These are phyloP conservation scores for Cheilosia variabilis DNA, from an alignment of 2,888 invertebrate species.

Conservation along the genomic window DNA sequence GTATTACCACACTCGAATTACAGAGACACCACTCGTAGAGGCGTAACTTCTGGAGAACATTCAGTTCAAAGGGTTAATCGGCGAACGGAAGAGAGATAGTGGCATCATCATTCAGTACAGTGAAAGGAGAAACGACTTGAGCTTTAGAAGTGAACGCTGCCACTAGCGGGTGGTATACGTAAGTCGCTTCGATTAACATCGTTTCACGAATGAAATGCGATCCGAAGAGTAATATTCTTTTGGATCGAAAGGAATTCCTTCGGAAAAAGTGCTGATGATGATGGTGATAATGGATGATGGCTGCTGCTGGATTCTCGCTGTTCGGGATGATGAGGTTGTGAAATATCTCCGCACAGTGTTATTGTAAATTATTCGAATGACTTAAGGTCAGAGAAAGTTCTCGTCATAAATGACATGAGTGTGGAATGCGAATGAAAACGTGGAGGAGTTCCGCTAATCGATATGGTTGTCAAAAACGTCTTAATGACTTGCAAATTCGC, in stretches of 20 bases:
- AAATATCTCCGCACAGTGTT: slow-evolving; percentile 13
- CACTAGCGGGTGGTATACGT: slow-evolving; percentile 57
- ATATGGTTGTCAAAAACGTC: slow-evolving; percentile 25
- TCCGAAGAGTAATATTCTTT: slow-evolving; percentile 29
- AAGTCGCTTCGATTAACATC: slow-evolving; percentile 54
- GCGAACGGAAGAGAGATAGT: slow-evolving; percentile 7
- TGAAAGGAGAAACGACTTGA: slow-evolving; percentile 36
- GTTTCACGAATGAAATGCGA: slow-evolving; percentile 62
- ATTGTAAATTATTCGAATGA: slow-evolving; percentile 13
- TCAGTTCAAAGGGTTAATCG: slow-evolving; percentile 61
- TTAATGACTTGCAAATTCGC: neutral
- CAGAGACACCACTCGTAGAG: slow-evolving; percentile 11
- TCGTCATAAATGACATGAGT: slow-evolving; percentile 33
- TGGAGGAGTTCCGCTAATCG: slow-evolving; percentile 32
- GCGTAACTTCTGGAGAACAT: slow-evolving; percentile 16
- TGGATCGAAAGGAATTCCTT: slow-evolving; percentile 5
- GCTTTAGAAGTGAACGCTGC: slow-evolving; percentile 29
- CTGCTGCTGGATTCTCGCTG: slow-evolving; percentile 1
- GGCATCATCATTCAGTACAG: slow-evolving; percentile 20
- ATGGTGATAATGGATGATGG: neutral
- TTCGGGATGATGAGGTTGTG: slow-evolving; percentile 18
- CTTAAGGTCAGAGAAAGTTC: slow-evolving; percentile 51
- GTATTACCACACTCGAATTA: slow-evolving; percentile 54
- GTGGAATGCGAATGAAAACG: slow-evolving; percentile 25
- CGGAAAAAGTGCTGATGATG: neutral